Evolutionary conservation across 2,888 invertebrate species (phyloP).

Genomic region (Apoderus coryli): DNA sequence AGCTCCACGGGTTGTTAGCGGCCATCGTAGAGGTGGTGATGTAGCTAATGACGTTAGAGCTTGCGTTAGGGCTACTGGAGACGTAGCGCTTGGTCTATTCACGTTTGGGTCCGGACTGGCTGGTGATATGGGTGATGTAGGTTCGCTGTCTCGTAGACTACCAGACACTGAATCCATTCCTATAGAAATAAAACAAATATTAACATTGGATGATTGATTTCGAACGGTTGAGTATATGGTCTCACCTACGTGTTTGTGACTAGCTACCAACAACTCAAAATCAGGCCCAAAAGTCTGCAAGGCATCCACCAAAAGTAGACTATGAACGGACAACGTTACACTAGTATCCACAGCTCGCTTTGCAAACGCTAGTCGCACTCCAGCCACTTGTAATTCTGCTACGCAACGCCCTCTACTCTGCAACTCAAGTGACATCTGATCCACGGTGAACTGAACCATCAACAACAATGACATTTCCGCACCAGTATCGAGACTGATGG

Average conservation of each 20-base stretch:
- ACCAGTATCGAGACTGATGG: constrained; percentile 35
- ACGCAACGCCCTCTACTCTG: constrained; percentile 79
- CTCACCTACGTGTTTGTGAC: constrained; percentile 82
- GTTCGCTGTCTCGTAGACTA: constrained; percentile 81
- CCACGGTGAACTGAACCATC: constrained; percentile 75
- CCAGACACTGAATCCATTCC: constrained; percentile 91
- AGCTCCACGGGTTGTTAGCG: constrained; percentile 17
- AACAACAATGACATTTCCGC: constrained; percentile 47
- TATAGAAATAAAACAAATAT: constrained; percentile 15
- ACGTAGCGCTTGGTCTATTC: constrained; percentile 29
- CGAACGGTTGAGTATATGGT: constrained; percentile 4
- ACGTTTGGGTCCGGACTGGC: constrained; percentile 48
- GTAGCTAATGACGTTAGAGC: constrained; percentile 35
- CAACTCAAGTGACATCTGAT: constrained; percentile 74
- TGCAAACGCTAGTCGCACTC: constrained; percentile 63
- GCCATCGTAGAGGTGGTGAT: constrained; percentile 24
- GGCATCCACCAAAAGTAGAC: constrained; percentile 84
- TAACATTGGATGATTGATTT: constrained; percentile 1
- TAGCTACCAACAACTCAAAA: constrained; percentile 87
- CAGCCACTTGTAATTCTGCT: constrained; percentile 84
- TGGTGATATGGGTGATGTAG: constrained; percentile 76
- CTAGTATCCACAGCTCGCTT: constrained; percentile 61
- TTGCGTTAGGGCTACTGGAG: constrained; percentile 40
- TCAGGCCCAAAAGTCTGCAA: constrained; percentile 90
- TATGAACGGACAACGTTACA: constrained; percentile 78